phyloP scores from a whole-genome alignment of 2,797 vertebrate genomes.

The Acanthurus tractus region DNA sequence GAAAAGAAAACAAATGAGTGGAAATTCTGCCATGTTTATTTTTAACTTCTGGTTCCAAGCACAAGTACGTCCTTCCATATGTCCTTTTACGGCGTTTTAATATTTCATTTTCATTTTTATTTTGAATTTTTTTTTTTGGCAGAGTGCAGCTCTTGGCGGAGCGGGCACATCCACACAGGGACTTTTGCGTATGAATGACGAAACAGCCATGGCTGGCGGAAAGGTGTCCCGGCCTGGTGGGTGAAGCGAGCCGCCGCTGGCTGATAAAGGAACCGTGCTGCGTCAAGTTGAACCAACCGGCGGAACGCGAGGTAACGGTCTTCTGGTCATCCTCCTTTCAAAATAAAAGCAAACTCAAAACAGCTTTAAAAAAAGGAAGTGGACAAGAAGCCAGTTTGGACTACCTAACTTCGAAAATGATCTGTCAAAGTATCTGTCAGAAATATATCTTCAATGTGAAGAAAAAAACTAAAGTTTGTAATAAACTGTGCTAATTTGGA shows the following conservation, averaged over 20 bases:
- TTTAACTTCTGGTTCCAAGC: not conserved
- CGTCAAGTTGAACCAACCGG: slow-evolving; percentile 39
- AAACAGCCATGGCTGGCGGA: slow-evolving; percentile 81
- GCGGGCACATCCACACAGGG: slow-evolving; percentile 36
- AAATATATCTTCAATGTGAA: rapidly evolving
- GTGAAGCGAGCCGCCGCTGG: slow-evolving; percentile 72
- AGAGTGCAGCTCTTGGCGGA: slow-evolving; percentile 13
- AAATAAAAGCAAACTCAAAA: slow-evolving; percentile 29
- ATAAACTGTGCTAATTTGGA: too few relatives aligned
- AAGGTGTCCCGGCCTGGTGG: slow-evolving; percentile 84
- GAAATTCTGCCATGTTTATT: too few relatives aligned
- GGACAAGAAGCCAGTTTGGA: rapidly evolving
- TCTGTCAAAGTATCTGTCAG: rapidly evolving
- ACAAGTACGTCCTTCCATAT: not conserved
- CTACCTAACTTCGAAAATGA: rapidly evolving
- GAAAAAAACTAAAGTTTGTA: rapidly evolving
- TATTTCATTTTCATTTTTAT: not conserved
- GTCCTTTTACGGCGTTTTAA: not conserved
- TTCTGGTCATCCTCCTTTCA: not conserved
- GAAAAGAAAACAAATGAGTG: too few relatives aligned
- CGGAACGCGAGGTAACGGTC: not conserved
- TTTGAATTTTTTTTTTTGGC: not conserved
- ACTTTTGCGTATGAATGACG: slow-evolving; percentile 78
- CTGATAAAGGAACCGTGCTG: slow-evolving; percentile 73
- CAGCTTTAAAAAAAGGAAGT: rapidly evolving